These are phyloP conservation scores for Phaetusa simplex DNA, from an alignment of 2,113 vertebrate species.

Conservation along the genomic window DNA sequence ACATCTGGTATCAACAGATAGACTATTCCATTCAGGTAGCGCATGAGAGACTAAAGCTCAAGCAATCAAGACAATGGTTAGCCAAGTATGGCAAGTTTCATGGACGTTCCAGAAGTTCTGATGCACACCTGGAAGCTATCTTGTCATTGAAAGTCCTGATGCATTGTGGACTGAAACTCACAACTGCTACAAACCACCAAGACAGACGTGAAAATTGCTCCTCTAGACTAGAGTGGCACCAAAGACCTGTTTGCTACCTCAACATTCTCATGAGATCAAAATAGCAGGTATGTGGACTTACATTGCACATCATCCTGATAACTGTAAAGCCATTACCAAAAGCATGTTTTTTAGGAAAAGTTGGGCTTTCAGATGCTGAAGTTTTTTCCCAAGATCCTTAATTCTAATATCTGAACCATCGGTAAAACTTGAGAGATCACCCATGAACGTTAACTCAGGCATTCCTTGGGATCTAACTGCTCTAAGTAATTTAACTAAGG, in stretches of 20 bases:
- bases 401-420: not conserved
- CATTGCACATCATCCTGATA: not conserved
- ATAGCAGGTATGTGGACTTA: not conserved
- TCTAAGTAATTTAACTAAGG: not conserved
- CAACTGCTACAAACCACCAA: not conserved
- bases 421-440: not conserved
- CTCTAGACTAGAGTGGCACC: not conserved
- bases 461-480: not conserved
- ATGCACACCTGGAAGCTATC: not conserved
- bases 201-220: not conserved
- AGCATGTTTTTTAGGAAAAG: not conserved
- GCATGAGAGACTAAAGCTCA: not conserved
- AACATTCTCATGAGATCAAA: not conserved
- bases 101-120: not conserved
- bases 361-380: not conserved
- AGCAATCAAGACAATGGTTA: not conserved
- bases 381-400: not conserved
- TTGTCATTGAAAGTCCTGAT: not conserved
- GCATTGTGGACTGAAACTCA: not conserved
- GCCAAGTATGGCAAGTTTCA: not conserved
- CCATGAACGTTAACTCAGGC: not conserved
- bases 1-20: not conserved
- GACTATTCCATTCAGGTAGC: not conserved
- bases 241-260: not conserved
- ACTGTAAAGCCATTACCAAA: not conserved